Conservation (phyloP, 2,113 vertebrate genomes). For the Rousettus leschenaultii region DNA sequence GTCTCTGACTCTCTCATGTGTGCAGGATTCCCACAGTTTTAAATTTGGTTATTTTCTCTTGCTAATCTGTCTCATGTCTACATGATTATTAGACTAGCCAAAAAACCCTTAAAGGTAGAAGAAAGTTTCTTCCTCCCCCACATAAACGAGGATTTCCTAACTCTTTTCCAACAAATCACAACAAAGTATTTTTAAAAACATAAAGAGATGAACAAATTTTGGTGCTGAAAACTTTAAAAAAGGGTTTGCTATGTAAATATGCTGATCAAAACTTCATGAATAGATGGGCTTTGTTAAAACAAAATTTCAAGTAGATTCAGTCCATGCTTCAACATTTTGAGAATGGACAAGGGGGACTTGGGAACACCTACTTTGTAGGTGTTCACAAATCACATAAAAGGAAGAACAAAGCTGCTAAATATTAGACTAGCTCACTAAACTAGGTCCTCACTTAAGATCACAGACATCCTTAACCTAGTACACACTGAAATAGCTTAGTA, state of each 20-base stretch:
- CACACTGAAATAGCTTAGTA: not conserved
- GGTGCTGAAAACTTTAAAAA: not conserved
- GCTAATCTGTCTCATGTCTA: too few relatives aligned
- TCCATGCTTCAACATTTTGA: not conserved
- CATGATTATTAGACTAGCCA: too few relatives aligned
- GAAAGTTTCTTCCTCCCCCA: too few relatives aligned
- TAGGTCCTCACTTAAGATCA: not conserved
- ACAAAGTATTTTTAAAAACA: not conserved
- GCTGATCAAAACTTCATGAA: not conserved
- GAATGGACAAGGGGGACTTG: not conserved
- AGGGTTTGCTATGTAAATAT: not conserved
- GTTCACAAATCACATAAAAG: not conserved
- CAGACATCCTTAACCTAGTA: not conserved
- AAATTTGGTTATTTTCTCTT: too few relatives aligned
- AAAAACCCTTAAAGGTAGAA: too few relatives aligned
- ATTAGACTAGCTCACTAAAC: not conserved
- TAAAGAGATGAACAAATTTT: not conserved
- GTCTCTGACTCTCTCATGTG: too few relatives aligned
- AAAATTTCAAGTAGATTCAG: not conserved
- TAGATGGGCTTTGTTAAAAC: not conserved
- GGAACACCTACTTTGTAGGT: not conserved
- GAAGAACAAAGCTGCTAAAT: not conserved
- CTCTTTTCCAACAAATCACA: not conserved
- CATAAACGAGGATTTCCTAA: not conserved
- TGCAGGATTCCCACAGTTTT: too few relatives aligned